Conservation (phyloP, 2,797 vertebrate genomes). For the Intellagama lesueurii region DNA sequence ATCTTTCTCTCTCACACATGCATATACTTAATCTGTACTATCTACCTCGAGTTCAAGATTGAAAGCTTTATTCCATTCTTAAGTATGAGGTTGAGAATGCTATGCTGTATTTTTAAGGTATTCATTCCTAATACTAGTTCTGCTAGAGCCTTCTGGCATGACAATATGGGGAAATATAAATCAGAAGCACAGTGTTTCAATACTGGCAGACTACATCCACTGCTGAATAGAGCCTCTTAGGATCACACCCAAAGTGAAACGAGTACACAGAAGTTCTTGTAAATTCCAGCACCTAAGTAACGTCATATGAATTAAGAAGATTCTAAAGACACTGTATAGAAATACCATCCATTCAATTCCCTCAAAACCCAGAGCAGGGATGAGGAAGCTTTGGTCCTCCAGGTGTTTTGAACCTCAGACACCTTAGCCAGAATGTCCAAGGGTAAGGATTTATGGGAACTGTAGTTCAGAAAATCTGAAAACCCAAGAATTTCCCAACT, state of each 20-base stretch:
- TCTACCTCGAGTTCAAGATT: not conserved
- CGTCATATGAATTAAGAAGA: not conserved
- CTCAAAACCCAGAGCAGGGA: not conserved
- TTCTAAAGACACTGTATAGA: slow-evolving; percentile 10
- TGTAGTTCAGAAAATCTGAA: too few species aligned
- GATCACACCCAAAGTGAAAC: not conserved
- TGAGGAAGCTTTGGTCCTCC: not conserved
- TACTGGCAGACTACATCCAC: not conserved
- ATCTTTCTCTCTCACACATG: not conserved
- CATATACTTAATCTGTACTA: not conserved
- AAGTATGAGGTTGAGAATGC: not conserved
- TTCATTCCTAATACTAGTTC: not conserved
- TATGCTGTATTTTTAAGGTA: not conserved
- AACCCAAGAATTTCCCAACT: too few species aligned
- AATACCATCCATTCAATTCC: not conserved
- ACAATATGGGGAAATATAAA: not conserved
- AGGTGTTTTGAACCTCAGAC: too few species aligned
- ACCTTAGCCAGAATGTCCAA: too few species aligned
- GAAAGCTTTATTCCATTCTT: not conserved
- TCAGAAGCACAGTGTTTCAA: not conserved
- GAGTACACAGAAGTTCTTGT: not conserved
- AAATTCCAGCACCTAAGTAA: slow-evolving; percentile 3
- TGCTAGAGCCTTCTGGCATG: not conserved
- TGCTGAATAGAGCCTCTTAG: not conserved
- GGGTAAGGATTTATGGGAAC: too few species aligned